Evolutionary conservation across 2,797 vertebrate genomes (phyloP).

Genomic region (Hypotaenidia okinawae): DNA sequence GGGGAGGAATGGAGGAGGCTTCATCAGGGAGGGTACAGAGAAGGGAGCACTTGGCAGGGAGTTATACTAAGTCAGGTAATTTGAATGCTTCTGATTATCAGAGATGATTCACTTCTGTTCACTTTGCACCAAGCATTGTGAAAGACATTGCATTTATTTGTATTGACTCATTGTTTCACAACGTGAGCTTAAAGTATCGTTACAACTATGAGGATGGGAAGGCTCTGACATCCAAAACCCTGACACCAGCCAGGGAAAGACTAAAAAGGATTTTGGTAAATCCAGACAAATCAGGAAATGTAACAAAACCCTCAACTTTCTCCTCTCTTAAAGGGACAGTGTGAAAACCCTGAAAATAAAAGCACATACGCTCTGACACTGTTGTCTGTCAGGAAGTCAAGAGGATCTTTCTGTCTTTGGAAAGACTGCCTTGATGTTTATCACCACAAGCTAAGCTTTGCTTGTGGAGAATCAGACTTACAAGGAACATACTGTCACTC

Average conservation of each 20-base stretch:
- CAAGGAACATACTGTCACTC: background rate
- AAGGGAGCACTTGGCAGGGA: slow-evolving; percentile 31
- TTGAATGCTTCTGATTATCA: slow-evolving; percentile 55
- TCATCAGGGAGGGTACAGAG: slow-evolving; percentile 9
- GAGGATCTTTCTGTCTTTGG: background rate
- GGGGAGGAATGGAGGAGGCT: background rate
- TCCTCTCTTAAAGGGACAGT: background rate
- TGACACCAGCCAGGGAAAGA: background rate
- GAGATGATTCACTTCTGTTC: slow-evolving; percentile 65
- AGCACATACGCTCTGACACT: background rate
- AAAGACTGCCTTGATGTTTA: slow-evolving; percentile 14
- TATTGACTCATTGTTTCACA: slow-evolving; percentile 54
- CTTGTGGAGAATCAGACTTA: background rate
- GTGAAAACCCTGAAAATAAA: background rate
- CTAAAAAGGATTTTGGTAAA: background rate
- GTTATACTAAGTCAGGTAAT: slow-evolving; percentile 32
- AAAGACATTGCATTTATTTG: slow-evolving; percentile 49
- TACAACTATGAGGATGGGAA: background rate
- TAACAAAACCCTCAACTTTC: background rate
- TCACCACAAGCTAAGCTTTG: background rate
- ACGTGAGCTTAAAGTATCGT: background rate
- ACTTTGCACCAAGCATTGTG: slow-evolving; percentile 54
- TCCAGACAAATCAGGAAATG: background rate
- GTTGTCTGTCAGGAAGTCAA: background rate
- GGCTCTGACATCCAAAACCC: background rate